Conservation (phyloP, 2,888 invertebrate genomes). For the Sthenelais limicola region DNA sequence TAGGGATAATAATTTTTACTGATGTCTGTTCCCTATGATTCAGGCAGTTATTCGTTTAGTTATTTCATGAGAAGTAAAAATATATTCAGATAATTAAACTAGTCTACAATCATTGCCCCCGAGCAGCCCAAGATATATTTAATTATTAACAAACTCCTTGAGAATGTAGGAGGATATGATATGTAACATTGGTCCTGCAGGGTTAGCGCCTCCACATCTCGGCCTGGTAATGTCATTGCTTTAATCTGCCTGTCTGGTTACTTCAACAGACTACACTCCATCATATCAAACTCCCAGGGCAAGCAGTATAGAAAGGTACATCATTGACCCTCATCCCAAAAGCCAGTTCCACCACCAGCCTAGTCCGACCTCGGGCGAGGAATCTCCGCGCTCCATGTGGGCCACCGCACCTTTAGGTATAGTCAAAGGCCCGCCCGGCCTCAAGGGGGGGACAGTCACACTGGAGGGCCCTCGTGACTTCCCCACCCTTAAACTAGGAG, state of each 20-base stretch:
- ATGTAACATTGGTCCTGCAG: no score
- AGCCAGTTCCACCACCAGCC: background rate
- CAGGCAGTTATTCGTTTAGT: no score
- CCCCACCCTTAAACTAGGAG: slow-evolving; percentile 17
- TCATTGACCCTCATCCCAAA: background rate
- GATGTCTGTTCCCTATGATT: no score
- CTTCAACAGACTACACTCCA: slow-evolving; percentile 16
- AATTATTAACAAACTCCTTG: no score
- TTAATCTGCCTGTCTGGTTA: slow-evolving; percentile 12
- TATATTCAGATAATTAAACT: no score
- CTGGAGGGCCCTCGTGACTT: slow-evolving; percentile 18
- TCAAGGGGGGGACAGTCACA: slow-evolving; percentile 7
- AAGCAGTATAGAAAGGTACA: background rate
- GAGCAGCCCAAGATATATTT: no score
- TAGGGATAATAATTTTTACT: no score
- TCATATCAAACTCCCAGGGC: slow-evolving; percentile 10
- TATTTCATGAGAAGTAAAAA: no score
- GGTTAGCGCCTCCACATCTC: no score
- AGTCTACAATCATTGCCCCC: no score
- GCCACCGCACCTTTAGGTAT: slow-evolving; percentile 22
- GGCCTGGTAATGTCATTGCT: no score
- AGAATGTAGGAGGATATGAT: no score
- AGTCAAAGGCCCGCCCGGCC: slow-evolving; percentile 20
- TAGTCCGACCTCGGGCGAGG: background rate
- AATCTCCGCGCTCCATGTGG: slow-evolving; percentile 2